Evolutionary conservation across 1,140 invertebrate genomes (phyloP).

Genomic region (Adoxophyes honmai): DNA sequence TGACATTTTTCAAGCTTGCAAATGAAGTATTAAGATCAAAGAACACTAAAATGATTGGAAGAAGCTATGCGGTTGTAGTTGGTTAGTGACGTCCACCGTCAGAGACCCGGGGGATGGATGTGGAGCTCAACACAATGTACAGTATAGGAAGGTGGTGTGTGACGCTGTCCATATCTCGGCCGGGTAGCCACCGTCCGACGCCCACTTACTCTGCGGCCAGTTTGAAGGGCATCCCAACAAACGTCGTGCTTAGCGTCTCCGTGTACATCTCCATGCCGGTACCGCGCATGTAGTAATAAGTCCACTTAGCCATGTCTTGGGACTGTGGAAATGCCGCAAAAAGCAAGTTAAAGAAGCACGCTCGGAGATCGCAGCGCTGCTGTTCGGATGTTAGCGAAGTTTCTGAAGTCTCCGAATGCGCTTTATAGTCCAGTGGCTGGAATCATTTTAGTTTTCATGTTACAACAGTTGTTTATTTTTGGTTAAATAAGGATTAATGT

Average conservation of each 20-base stretch:
- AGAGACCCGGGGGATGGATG: constrained; percentile 37
- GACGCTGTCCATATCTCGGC: constrained; percentile 35
- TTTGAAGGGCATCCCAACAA: constrained; percentile 98
- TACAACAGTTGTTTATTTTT: background rate
- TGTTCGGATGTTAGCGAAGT: too few species aligned
- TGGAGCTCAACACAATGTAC: constrained; percentile 31
- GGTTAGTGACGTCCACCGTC: constrained; percentile 40
- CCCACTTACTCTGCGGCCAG: constrained; percentile 98
- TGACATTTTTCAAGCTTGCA: constrained; percentile 41
- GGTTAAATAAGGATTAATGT: constrained; percentile 17
- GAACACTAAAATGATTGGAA: constrained; percentile 36
- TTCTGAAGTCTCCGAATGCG: too few species aligned
- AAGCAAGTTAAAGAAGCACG: constrained; percentile 26
- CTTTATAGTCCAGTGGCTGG: too few species aligned
- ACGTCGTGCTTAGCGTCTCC: constrained; percentile 96
- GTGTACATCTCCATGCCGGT: constrained; percentile 99
- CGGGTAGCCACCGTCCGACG: constrained; percentile 38
- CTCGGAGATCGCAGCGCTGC: constrained; percentile 10
- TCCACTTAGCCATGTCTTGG: constrained; percentile 96
- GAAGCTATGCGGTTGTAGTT: constrained; percentile 45
- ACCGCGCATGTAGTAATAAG: constrained; percentile 98
- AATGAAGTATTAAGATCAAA: constrained; percentile 30
- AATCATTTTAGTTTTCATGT: background rate
- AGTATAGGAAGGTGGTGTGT: constrained; percentile 35
- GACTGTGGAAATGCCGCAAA: constrained; percentile 82